These are phyloP conservation scores for Zoanthus solanderi DNA, from an alignment of 92 coral and sea anemone genomes.

Conservation along the genomic window DNA sequence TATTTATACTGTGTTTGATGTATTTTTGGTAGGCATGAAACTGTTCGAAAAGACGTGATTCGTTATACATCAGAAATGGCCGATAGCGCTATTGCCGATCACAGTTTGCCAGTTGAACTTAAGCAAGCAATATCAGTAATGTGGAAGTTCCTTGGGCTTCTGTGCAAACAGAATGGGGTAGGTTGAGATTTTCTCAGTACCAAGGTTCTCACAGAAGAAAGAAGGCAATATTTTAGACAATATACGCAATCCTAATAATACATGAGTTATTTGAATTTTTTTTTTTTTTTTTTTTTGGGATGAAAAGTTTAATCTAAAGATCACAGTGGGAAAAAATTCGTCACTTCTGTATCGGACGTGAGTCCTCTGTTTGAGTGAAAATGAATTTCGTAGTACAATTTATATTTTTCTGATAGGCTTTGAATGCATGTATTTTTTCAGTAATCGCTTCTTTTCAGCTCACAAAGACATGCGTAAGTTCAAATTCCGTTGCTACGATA, in stretches of 20 bases:
- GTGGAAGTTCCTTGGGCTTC: conserved; percentile 33
- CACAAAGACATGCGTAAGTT: too few relatives aligned
- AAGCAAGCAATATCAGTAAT: conserved; percentile 16
- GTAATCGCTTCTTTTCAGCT: too few relatives aligned
- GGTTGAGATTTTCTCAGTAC: neutral
- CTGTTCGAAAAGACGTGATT: conserved; percentile 43
- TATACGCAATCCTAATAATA: neutral
- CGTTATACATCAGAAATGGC: conserved; percentile 45
- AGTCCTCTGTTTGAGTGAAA: too few relatives aligned
- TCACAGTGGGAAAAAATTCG: too few relatives aligned
- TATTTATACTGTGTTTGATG: neutral
- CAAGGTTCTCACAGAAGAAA: neutral
- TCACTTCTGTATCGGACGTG: too few relatives aligned
- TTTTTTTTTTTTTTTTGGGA: too few relatives aligned
- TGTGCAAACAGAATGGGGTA: conserved; percentile 51
- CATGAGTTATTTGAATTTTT: neutral
- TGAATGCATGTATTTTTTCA: too few relatives aligned
- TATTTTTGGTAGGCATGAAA: conserved; percentile 6
- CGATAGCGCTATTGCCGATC: conserved; percentile 10
- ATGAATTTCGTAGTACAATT: too few relatives aligned
- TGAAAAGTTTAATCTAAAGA: too few relatives aligned
- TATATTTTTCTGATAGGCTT: too few relatives aligned
- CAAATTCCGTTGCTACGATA: too few relatives aligned
- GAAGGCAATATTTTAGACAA: neutral
- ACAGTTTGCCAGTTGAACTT: neutral